Evolutionary conservation across 1,140 invertebrate species (phyloP).

Genomic region (Ericerus pela): DNA sequence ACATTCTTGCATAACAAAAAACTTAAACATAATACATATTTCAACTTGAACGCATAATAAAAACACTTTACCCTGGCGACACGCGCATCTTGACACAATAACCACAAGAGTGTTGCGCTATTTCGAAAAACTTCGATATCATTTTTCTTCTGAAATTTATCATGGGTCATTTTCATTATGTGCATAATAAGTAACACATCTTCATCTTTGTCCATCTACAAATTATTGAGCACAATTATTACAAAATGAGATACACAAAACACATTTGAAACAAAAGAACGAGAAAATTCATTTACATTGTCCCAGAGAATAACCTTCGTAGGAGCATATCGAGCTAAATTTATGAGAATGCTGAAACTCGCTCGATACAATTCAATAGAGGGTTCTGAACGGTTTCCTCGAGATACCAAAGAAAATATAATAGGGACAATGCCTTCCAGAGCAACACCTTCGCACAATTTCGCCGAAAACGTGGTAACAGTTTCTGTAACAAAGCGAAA

Average conservation of each 20-base stretch:
- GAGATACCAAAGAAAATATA: neutral
- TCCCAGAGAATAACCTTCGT: neutral
- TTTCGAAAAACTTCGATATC: neutral
- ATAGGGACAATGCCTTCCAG: neutral
- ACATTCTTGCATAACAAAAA: neutral
- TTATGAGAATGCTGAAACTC: neutral
- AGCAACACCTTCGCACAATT: neutral
- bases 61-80: neutral
- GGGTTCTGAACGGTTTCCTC: conserved; percentile 2
- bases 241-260: neutral
- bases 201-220: neutral
- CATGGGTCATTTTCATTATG: conserved; percentile 5
- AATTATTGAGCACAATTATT: neutral
- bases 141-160: neutral
- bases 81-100: neutral
- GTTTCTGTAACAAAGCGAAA: neutral
- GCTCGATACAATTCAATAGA: neutral
- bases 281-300: neutral
- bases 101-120: neutral
- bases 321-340: neutral
- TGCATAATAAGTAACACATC: neutral
- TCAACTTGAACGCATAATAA: neutral
- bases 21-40: neutral
- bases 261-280: neutral
- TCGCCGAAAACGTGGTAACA: neutral